phyloP scores from a whole-genome alignment of 2,888 invertebrate genomes.

The Pseudolycoriella hygida region DNA sequence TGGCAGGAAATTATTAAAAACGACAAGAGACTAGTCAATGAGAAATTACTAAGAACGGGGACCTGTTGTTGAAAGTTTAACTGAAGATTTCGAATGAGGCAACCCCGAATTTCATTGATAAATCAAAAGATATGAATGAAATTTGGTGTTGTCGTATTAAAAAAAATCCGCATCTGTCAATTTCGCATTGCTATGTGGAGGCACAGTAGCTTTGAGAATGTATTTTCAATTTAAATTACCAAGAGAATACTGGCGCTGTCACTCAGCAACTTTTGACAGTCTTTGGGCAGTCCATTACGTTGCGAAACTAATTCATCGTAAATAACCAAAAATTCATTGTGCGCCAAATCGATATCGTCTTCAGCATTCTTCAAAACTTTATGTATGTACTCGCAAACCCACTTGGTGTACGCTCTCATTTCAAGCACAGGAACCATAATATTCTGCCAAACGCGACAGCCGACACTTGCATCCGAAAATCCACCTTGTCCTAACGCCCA shows the following conservation, averaged over 20 bases:
- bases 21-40: no score
- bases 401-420: constrained; percentile 48
- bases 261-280: constrained; percentile 18
- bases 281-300: constrained; percentile 17
- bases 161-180: no score
- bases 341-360: not conserved
- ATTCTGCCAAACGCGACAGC: constrained; percentile 53
- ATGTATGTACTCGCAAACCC: constrained; percentile 41
- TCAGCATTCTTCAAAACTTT: constrained; percentile 16
- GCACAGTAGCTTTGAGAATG: no score
- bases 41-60: no score
- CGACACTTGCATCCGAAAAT: constrained; percentile 40
- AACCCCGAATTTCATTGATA: no score
- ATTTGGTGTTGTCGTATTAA: no score
- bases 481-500: constrained; percentile 67
- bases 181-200: no score
- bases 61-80: no score
- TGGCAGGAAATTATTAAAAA: no score
- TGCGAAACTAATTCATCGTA: not conserved
- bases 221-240: no score
- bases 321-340: not conserved
- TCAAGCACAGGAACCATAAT: constrained; percentile 55
- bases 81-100: no score
- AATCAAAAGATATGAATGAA: no score
- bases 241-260: constrained; percentile 19